Conservation (phyloP, 2,888 invertebrate species). For the Strigamia transsilvanica region DNA sequence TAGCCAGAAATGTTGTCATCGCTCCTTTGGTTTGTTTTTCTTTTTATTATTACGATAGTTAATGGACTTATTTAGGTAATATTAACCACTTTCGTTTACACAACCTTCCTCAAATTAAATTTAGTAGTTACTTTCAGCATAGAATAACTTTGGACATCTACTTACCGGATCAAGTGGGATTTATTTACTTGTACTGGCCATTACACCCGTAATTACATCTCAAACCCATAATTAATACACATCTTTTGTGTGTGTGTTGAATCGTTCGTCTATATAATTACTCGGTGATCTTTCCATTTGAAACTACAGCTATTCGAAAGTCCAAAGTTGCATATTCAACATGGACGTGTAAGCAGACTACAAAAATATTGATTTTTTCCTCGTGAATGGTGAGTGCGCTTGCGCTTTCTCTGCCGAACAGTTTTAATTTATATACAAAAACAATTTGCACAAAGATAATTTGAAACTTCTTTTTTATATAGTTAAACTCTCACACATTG, state of each 20-base stretch:
- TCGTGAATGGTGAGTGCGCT: background rate
- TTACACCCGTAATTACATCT: slow-evolving; percentile 3
- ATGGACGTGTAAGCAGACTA: background rate
- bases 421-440: background rate
- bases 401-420: slow-evolving; percentile 15
- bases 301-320: background rate
- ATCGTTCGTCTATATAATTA: too few relatives aligned
- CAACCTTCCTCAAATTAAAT: background rate
- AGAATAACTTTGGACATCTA: background rate
- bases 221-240: background rate
- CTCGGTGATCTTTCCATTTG: too few relatives aligned
- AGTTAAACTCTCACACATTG: slow-evolving; percentile 14
- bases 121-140: background rate
- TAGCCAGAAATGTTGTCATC: background rate
- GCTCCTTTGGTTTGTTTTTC: background rate
- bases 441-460: background rate
- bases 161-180: background rate
- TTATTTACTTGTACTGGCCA: too few relatives aligned
- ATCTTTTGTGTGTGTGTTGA: background rate
- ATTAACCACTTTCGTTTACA: background rate
- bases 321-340: background rate
- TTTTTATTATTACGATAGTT: background rate
- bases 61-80: background rate
- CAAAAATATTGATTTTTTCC: slow-evolving; percentile 2
- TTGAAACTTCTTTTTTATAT: background rate